Conservation (phyloP, 2,113 vertebrate species). For the Lophotis ruficrista region DNA sequence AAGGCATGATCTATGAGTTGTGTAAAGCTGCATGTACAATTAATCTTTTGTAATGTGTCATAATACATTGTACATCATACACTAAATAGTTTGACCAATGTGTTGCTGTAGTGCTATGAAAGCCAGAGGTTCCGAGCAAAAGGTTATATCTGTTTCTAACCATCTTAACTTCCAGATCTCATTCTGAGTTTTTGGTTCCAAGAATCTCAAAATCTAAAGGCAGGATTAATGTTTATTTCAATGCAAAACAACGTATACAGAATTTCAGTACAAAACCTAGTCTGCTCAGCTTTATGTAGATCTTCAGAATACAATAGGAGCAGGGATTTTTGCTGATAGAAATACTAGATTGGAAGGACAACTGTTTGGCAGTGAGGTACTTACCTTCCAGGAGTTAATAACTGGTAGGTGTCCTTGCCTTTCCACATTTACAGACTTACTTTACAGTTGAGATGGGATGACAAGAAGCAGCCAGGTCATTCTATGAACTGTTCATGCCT, state of each 20-base stretch:
- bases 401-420: background rate
- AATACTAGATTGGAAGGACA: background rate
- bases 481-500: background rate
- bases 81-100: background rate
- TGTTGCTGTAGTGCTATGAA: background rate
- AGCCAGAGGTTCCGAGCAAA: background rate
- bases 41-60: background rate
- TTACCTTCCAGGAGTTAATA: conserved; percentile 12
- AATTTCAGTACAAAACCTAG: background rate
- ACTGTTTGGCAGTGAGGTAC: background rate
- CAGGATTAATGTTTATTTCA: background rate
- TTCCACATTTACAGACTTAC: background rate
- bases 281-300: background rate
- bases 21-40: background rate
- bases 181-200: background rate
- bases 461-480: background rate
- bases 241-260: background rate
- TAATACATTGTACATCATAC: background rate
- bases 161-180: background rate
- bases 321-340: background rate
- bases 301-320: background rate
- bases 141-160: background rate
- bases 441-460: background rate
- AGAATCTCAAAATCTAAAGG: background rate
- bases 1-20: background rate